A percentile compares a stretch with the other conserved stretches of the same genome.
Conservation (phyloP, 2,888 invertebrate genomes). For the Leucoptera coffeella region DNA sequence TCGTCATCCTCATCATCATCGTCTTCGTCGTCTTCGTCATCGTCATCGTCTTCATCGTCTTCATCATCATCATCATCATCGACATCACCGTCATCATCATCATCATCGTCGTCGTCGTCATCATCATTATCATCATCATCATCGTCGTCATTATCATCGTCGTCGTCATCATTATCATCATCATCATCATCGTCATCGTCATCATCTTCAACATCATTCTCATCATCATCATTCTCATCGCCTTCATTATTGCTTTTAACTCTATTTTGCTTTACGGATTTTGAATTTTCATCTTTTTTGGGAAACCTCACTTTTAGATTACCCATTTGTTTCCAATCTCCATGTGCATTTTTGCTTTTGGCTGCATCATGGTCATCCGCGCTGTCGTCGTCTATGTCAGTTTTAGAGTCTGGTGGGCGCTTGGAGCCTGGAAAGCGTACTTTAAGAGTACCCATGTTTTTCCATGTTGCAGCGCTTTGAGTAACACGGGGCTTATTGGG, state of each 20-base stretch:
- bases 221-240: slow-evolving; percentile 27
- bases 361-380: slow-evolving; percentile 10
- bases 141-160: slow-evolving; percentile 19
- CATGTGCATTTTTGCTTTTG: slow-evolving; percentile 8
- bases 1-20: slow-evolving; percentile 22
- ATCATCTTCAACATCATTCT: slow-evolving; percentile 42
- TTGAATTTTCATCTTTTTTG: slow-evolving; percentile 9
- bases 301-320: slow-evolving; percentile 13
- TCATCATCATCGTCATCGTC: slow-evolving; percentile 30
- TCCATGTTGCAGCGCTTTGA: slow-evolving; percentile 8
- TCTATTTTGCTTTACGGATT: slow-evolving; percentile 11
- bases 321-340: slow-evolving; percentile 12
- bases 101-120: slow-evolving; percentile 21
- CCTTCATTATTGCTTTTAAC: slow-evolving; percentile 14
- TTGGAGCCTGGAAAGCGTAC: slow-evolving; percentile 2
- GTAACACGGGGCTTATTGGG: too few relatives aligned
- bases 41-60: slow-evolving; percentile 36
- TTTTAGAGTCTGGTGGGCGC: slow-evolving; percentile 10
- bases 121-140: slow-evolving; percentile 13
- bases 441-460: slow-evolving; percentile 1
- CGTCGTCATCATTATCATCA: slow-evolving; percentile 20
- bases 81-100: slow-evolving; percentile 33
- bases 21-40: slow-evolving; percentile 30
- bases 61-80: slow-evolving; percentile 26
- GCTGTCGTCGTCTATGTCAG: slow-evolving; percentile 14